Evolutionary conservation across 1,140 invertebrate species (phyloP).

Genomic region (Araneus ventricosus): DNA sequence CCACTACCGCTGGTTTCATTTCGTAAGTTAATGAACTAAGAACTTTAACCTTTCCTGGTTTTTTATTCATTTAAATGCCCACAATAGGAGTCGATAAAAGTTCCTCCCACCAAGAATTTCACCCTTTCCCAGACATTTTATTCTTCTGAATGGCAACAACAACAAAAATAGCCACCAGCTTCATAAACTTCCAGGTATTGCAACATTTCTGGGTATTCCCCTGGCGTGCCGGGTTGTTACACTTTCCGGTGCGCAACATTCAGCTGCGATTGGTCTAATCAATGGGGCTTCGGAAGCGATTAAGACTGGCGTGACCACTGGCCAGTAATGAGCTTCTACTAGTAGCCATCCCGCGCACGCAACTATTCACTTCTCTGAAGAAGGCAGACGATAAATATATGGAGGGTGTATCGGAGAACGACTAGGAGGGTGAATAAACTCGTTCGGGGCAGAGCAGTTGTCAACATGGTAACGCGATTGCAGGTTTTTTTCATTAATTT

Average conservation of each 20-base stretch:
- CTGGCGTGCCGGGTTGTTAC: background rate
- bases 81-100: too few species aligned
- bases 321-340: slow-evolving; percentile 6
- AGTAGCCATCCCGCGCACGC: background rate
- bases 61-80: too few species aligned
- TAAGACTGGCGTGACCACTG: background rate
- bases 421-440: slow-evolving; percentile 13
- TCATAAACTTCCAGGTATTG: background rate
- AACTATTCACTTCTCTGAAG: background rate
- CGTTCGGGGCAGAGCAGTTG: background rate
- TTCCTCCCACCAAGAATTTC: too few species aligned
- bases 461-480: background rate
- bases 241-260: slow-evolving; percentile 33
- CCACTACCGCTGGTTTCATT: too few species aligned
- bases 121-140: too few species aligned
- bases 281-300: slow-evolving; percentile 39
- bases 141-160: too few species aligned
- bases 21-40: too few species aligned
- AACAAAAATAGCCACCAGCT: too few species aligned
- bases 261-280: background rate
- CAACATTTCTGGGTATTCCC: background rate
- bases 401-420: background rate
- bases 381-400: background rate
- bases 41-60: too few species aligned
- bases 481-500: background rate